Conservation (phyloP, 2,888 invertebrate species). For the Frankliniella fusca region DNA sequence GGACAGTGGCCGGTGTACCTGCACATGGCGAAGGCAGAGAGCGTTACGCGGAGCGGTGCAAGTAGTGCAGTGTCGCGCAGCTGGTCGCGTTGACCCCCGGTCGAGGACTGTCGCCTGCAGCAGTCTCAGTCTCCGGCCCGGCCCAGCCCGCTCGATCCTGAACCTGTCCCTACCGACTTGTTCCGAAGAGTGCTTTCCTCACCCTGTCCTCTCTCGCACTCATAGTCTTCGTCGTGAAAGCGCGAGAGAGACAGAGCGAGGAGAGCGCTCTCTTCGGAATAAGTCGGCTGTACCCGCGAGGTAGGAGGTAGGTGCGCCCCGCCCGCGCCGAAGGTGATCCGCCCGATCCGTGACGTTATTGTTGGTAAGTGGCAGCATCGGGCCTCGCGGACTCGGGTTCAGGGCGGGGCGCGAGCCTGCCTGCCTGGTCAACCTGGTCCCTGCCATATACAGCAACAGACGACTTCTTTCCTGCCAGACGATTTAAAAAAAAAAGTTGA, state of each 20-base stretch:
- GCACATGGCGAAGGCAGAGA: conserved; percentile 39
- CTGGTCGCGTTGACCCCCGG: not conserved
- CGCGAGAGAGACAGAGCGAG: not conserved
- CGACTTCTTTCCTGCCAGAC: not conserved
- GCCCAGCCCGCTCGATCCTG: conserved; percentile 35
- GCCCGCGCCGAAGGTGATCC: not conserved
- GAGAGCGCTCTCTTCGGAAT: not conserved
- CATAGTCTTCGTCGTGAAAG: no score
- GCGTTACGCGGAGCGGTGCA: not conserved
- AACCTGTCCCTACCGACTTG: not conserved
- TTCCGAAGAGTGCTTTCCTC: no score
- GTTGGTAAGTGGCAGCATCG: no score
- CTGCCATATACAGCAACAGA: conserved; percentile 36
- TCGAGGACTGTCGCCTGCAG: not conserved
- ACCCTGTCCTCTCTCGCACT: no score
- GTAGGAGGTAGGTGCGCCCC: not conserved
- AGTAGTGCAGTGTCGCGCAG: not conserved
- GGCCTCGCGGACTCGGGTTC: not conserved
- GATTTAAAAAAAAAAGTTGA: no score
- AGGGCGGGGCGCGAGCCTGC: conserved; percentile 30
- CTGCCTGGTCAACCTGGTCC: conserved; percentile 41
- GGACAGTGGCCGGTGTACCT: conserved; percentile 72
- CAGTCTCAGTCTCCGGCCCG: not conserved
- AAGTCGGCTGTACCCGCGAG: not conserved
- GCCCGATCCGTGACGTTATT: not conserved